Evolutionary conservation across 2,797 vertebrate genomes (phyloP), one percentile per base, ranked within the genome.

Genomic region (Acrocephalus scirpaceus): DNA sequence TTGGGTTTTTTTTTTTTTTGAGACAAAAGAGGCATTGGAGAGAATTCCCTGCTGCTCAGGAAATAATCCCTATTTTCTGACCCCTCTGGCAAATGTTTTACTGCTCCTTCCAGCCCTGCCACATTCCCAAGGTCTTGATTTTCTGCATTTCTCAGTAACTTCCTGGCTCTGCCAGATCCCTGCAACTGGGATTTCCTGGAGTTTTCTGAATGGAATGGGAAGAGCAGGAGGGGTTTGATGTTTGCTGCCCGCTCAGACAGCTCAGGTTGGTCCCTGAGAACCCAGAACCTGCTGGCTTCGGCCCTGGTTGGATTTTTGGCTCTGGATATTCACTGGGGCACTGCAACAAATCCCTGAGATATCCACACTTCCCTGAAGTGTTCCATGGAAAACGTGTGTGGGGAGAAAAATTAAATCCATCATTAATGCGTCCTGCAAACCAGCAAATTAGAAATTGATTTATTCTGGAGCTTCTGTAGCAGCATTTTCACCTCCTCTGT

Each of bases 271-370:
- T 23, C 34, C 44, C 53, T n/a, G n/a, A 11, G n/a, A 18, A 2
- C 32, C 45, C 65, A 51, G 45, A 30, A 9, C 19, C 21, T 32
- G 48, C 57, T 27, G 79, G 5, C 10, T 32, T 9, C 30, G 13
- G 16, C 20, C 40, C 27, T n/a, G 9, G 11, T 15, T 9, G 38
- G 17, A 1, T 53, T 70, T 70, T 44, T 47, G 72, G 2, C 32
- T 38, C 15, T 2, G 50, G 11, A 17, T 42, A 2, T 44, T 21
- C 22, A 22, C 36, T 13, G n/a, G 26, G 14, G 6, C 1, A 2
- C 36, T 29, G 32, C 53, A 5, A 8, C 21, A 25, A 25, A 36
- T 81, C 34, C 30, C 58, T 27, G 30, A 57, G 38, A 13, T 3
- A 6, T 32, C 42, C 18, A 11, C 32, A 6, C 17, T 42, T 42